A percentile compares a stretch with the other conserved stretches of the same genome.
phyloP scores from a whole-genome alignment of 2,888 invertebrate genomes.

The Poecilus cupreus region DNA sequence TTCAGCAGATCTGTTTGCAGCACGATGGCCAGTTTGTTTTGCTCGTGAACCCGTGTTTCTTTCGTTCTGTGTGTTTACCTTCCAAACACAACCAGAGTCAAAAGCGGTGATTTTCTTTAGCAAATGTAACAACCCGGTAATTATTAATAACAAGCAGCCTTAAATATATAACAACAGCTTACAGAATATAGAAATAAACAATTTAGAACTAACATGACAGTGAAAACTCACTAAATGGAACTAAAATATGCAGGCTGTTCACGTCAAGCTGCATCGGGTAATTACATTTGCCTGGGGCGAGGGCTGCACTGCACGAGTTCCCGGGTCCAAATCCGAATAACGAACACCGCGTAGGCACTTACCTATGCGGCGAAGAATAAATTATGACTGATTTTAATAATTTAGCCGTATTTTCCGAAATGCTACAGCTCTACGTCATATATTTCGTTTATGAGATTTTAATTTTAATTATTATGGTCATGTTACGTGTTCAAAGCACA shows the following conservation, averaged over 20 bases:
- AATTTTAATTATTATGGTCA: conserved; percentile 55
- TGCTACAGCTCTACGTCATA: conserved; percentile 2
- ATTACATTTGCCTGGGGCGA: conserved; percentile 42
- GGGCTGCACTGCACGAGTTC: background rate
- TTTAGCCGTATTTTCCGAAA: conserved; percentile 46
- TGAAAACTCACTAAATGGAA: conserved; percentile 41
- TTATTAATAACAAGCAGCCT: conserved; percentile 35
- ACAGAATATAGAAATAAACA: conserved; percentile 32
- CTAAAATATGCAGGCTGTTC: conserved; percentile 47
- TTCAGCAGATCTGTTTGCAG: too few relatives aligned
- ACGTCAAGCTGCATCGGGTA: conserved; percentile 41
- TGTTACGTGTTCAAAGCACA: conserved; percentile 38
- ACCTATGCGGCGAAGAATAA: conserved; percentile 24
- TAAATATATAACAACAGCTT: conserved; percentile 35
- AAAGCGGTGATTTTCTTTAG: too few relatives aligned
- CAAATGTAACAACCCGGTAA: conserved; percentile 2
- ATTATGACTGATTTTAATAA: conserved; percentile 53
- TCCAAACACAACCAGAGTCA: too few relatives aligned
- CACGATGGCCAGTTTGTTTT: too few relatives aligned
- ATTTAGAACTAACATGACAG: conserved; percentile 36
- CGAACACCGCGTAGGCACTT: background rate
- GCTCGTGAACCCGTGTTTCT: too few relatives aligned
- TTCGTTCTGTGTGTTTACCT: too few relatives aligned
- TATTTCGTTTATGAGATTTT: conserved; percentile 45
- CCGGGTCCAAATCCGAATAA: background rate